phyloP scores from a whole-genome alignment of 2,888 invertebrate species.

The Platypus cylindrus region DNA sequence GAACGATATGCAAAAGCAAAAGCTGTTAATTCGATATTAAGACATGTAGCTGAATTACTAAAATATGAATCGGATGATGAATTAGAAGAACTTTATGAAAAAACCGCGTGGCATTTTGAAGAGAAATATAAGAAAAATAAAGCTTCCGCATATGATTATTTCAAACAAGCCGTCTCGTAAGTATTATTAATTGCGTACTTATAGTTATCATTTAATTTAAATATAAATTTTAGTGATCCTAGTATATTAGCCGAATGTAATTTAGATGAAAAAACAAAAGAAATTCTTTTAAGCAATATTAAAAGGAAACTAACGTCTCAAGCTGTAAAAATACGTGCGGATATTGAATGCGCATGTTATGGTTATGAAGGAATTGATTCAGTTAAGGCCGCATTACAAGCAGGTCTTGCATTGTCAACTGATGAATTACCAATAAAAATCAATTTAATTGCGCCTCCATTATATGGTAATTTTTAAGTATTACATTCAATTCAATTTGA shows the following conservation, averaged over 20 bases:
- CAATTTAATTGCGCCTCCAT: constrained; percentile 95
- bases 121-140: constrained; percentile 91
- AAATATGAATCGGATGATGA: constrained; percentile 85
- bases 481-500: neutral
- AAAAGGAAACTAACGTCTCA: constrained; percentile 93
- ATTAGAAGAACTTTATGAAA: constrained; percentile 86
- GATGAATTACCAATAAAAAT: constrained; percentile 95
- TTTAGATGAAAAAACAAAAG: constrained; percentile 82
- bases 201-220: neutral
- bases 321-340: constrained; percentile 88
- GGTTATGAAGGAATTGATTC: constrained; percentile 99
- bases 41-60: constrained; percentile 92
- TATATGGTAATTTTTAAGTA: constrained; percentile 46
- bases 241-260: constrained; percentile 92
- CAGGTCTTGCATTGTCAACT: constrained; percentile 83
- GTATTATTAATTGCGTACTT: constrained; percentile 13
- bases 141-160: constrained; percentile 93
- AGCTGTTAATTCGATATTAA: constrained; percentile 93
- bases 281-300: constrained; percentile 86
- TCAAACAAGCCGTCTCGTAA: constrained; percentile 81
- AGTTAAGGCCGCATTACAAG: constrained; percentile 81
- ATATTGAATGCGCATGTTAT: constrained; percentile 88
- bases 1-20: constrained; percentile 97
- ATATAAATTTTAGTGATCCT: constrained; percentile 74
- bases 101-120: constrained; percentile 98